Evolutionary conservation across 2,797 vertebrate genomes (phyloP).

Genomic region (Trichosurus vulpecula): DNA sequence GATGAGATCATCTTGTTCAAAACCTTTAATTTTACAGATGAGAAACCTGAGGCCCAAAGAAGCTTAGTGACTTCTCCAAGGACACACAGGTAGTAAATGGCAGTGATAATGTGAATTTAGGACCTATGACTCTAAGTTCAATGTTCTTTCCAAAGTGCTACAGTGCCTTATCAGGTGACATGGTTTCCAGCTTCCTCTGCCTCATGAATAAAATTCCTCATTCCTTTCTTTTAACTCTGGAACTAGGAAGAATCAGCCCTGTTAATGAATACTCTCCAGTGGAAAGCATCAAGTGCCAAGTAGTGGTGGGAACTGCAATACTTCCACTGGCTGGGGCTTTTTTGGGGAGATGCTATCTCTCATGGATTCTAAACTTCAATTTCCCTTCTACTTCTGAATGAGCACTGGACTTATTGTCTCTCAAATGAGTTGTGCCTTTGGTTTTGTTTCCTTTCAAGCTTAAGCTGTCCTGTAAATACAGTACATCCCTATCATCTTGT

Average conservation of each 20-base stretch:
- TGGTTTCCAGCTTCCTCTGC: neutral
- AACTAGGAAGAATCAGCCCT: neutral
- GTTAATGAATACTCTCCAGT: neutral
- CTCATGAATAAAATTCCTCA: neutral
- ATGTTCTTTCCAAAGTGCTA: neutral
- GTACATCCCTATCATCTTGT: conserved; percentile 59
- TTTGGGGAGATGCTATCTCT: neutral
- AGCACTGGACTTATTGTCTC: neutral
- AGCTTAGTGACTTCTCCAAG: neutral
- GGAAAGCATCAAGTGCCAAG: neutral
- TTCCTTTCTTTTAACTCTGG: neutral
- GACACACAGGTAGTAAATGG: neutral
- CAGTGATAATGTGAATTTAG: neutral
- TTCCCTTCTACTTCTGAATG: conserved; percentile 5
- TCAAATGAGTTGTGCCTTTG: conserved; percentile 12
- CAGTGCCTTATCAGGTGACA: neutral
- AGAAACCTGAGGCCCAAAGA: neutral
- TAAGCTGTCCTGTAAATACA: conserved; percentile 67
- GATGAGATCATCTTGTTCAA: neutral
- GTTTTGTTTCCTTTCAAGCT: conserved; percentile 46
- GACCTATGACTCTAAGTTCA: neutral
- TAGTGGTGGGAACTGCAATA: neutral
- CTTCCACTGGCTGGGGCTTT: neutral
- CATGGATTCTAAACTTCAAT: conserved; percentile 21
- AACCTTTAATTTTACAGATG: neutral